Percentiles rank a stretch among this genome's conserved stretches.
phyloP scores from a whole-genome alignment of 2,888 invertebrate genomes.

The Tridacna crocea region DNA sequence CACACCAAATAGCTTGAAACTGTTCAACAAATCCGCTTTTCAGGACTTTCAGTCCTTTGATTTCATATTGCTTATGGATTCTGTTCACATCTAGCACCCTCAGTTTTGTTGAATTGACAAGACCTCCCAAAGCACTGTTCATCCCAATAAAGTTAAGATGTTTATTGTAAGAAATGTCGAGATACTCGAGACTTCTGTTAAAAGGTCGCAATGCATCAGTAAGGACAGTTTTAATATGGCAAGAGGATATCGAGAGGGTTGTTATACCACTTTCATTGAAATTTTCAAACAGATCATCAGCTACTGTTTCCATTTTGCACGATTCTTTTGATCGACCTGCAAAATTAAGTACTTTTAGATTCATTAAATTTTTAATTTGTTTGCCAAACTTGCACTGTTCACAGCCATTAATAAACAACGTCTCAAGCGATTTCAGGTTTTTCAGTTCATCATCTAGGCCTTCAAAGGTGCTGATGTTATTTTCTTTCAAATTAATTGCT shows the following conservation, averaged over 20 bases:
- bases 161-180: slow-evolving; percentile 55
- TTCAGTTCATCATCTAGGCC: slow-evolving; percentile 15
- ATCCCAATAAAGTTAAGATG: slow-evolving; percentile 46
- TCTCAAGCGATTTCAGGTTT: neutral
- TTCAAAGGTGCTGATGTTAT: slow-evolving; percentile 7
- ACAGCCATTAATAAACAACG: slow-evolving; percentile 12
- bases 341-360: slow-evolving; percentile 26
- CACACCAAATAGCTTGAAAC: no score
- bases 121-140: slow-evolving; percentile 40
- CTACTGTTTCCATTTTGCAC: slow-evolving; percentile 12
- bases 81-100: slow-evolving; percentile 31
- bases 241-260: slow-evolving; percentile 29
- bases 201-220: slow-evolving; percentile 34
- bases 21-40: no score
- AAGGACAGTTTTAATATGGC: slow-evolving; percentile 29
- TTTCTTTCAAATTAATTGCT: slow-evolving; percentile 11
- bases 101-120: slow-evolving; percentile 32
- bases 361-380: slow-evolving; percentile 26
- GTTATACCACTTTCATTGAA: slow-evolving; percentile 10
- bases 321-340: neutral
- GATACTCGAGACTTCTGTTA: slow-evolving; percentile 19
- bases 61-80: slow-evolving; percentile 35
- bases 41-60: no score
- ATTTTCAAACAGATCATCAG: slow-evolving; percentile 33
- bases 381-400: slow-evolving; percentile 25